Conservation (phyloP, 1,140 invertebrate genomes). For the Ridgeia piscesae region DNA sequence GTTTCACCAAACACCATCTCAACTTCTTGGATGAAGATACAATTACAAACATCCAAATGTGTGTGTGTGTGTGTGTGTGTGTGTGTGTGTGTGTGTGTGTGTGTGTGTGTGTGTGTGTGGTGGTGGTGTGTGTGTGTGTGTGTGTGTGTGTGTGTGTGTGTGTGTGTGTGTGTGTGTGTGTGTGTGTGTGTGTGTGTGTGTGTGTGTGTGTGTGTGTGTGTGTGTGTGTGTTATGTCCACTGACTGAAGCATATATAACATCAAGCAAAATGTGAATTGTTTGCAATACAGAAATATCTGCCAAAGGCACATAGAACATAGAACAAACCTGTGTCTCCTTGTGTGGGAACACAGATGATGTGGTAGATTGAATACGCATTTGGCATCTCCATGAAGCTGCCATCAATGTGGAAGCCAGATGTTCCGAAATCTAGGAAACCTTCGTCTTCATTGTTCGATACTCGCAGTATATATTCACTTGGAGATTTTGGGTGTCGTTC, state of each 20-base stretch:
- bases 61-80: too few relatives aligned
- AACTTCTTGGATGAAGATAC: too few relatives aligned
- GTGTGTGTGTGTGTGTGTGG: too few relatives aligned
- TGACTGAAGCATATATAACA: not conserved
- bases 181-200: not conserved
- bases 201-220: not conserved
- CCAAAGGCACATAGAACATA: not conserved
- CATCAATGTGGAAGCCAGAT: constrained; percentile 19
- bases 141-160: too few relatives aligned
- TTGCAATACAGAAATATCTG: not conserved
- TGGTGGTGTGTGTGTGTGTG: too few relatives aligned
- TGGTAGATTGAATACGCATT: constrained; percentile 14
- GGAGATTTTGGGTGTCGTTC: not conserved
- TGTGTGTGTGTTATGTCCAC: not conserved
- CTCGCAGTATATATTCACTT: not conserved
- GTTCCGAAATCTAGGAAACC: constrained; percentile 10
- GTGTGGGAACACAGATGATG: constrained; percentile 9
- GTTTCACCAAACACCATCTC: too few relatives aligned
- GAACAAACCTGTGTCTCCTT: constrained; percentile 20
- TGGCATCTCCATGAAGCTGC: constrained; percentile 5
- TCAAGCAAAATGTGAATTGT: not conserved
- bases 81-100: too few relatives aligned
- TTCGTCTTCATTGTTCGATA: constrained; percentile 13
- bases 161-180: not conserved
- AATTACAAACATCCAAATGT: too few relatives aligned